Conservation (phyloP, 64 coral and sea anemone genomes). For the Stichodactyla helianthus region DNA sequence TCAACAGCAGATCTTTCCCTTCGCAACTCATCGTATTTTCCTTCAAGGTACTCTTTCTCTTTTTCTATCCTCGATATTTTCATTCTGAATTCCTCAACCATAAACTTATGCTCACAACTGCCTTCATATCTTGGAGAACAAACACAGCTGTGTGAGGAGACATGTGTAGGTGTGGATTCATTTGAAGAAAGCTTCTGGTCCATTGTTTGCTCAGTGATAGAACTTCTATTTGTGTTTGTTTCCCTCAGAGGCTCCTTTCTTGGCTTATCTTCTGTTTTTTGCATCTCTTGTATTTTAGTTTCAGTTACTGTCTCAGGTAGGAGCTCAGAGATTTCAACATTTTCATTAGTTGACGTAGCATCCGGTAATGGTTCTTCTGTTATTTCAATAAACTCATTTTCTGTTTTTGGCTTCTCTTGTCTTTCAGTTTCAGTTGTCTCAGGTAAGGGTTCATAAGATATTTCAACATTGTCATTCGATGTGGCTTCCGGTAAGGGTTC, state of each 20-base stretch:
- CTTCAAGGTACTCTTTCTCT: slow-evolving; percentile 73
- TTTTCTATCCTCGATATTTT: slow-evolving; percentile 64
- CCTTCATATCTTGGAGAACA: slow-evolving; percentile 24
- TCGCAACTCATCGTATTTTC: slow-evolving; percentile 30
- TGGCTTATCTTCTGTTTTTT: background rate
- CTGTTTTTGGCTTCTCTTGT: background rate
- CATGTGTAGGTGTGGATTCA: background rate
- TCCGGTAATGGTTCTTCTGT: background rate
- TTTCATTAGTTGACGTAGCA: background rate
- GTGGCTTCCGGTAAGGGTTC: background rate
- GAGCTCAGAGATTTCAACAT: background rate
- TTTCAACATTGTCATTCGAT: background rate
- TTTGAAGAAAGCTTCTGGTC: slow-evolving; percentile 20
- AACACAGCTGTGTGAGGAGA: background rate
- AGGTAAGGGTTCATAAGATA: background rate
- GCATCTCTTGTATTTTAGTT: background rate
- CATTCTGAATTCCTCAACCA: slow-evolving; percentile 58
- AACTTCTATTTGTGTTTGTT: background rate
- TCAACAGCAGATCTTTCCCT: background rate
- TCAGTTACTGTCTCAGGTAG: background rate
- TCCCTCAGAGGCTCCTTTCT: background rate
- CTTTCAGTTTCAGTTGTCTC: background rate
- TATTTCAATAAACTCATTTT: background rate
- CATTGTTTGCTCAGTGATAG: background rate
- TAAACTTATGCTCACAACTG: slow-evolving; percentile 38